These are phyloP conservation scores for Leptinotarsa rubiginosa DNA, from an alignment of 2,888 invertebrate species.

Conservation along the genomic window DNA sequence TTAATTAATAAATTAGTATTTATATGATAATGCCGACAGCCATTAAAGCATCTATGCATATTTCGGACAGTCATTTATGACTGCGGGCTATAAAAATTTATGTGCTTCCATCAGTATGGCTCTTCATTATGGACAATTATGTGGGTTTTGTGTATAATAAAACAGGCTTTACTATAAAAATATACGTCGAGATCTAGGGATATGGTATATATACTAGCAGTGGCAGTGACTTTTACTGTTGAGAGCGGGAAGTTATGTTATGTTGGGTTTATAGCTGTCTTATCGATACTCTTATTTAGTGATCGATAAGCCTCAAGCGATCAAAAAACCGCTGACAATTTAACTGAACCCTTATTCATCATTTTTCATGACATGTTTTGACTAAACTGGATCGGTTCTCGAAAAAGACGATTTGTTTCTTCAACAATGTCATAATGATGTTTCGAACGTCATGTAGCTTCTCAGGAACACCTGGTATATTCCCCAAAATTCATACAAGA, in stretches of 20 bases:
- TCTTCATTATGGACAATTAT: conserved; percentile 40
- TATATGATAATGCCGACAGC: conserved; percentile 26
- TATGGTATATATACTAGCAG: background rate
- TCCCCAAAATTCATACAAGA: too few species aligned
- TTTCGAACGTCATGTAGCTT: too few species aligned
- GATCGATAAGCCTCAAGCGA: conserved; percentile 14
- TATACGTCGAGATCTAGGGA: conserved; percentile 16
- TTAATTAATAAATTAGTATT: conserved; percentile 36
- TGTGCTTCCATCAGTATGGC: conserved; percentile 39
- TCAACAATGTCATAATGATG: too few species aligned
- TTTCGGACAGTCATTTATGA: conserved; percentile 36
- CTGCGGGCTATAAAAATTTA: conserved; percentile 34
- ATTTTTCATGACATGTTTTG: background rate
- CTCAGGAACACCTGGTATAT: too few species aligned
- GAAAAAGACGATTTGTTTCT: too few species aligned
- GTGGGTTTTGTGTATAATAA: conserved; percentile 39
- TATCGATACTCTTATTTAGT: background rate
- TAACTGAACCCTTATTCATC: background rate
- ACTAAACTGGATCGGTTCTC: background rate
- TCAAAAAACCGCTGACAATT: background rate
- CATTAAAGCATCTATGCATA: conserved; percentile 29
- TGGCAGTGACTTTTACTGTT: conserved; percentile 16
- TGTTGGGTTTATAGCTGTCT: background rate
- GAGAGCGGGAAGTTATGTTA: background rate
- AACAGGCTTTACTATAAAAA: conserved; percentile 21